Percentiles rank a stretch among this genome's conserved stretches.
Conservation (phyloP, 1,140 invertebrate species). For the Eubasilissa regina region DNA sequence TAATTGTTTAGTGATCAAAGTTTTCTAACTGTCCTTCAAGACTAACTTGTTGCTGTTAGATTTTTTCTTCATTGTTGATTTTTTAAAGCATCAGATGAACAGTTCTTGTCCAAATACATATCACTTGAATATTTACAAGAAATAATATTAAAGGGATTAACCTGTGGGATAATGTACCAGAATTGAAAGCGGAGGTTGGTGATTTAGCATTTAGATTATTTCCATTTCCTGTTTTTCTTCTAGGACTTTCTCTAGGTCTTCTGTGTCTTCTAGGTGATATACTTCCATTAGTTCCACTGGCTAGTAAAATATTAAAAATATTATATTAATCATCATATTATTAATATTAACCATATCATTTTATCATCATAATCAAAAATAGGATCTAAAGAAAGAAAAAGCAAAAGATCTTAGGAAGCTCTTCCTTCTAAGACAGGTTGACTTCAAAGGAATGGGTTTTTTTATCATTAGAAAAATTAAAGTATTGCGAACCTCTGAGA, state of each 20-base stretch:
- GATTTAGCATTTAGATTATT: slow-evolving; percentile 69
- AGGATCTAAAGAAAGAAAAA: too few relatives aligned
- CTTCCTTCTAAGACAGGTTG: too few relatives aligned
- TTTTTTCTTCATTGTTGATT: too few relatives aligned
- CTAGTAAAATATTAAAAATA: slow-evolving; percentile 44
- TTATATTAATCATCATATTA: background rate
- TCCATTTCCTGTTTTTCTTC: slow-evolving; percentile 75
- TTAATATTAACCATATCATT: background rate
- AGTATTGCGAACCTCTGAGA: too few relatives aligned
- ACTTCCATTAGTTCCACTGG: slow-evolving; percentile 64
- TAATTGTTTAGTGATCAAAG: too few relatives aligned
- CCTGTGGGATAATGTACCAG: slow-evolving; percentile 52
- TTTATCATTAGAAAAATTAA: too few relatives aligned
- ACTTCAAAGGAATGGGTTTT: too few relatives aligned
- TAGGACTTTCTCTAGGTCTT: slow-evolving; percentile 77
- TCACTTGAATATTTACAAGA: background rate
- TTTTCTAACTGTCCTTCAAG: too few relatives aligned
- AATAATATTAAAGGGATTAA: slow-evolving; percentile 8
- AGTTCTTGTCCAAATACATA: background rate
- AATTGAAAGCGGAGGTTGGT: slow-evolving; percentile 64
- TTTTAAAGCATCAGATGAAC: background rate
- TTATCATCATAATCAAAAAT: too few relatives aligned
- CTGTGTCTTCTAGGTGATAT: slow-evolving; percentile 74
- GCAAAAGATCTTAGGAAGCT: too few relatives aligned
- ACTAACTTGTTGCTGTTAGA: too few relatives aligned